phyloP scores from a whole-genome alignment of 1,140 invertebrate genomes.

The Gonatopus flavifemur region DNA sequence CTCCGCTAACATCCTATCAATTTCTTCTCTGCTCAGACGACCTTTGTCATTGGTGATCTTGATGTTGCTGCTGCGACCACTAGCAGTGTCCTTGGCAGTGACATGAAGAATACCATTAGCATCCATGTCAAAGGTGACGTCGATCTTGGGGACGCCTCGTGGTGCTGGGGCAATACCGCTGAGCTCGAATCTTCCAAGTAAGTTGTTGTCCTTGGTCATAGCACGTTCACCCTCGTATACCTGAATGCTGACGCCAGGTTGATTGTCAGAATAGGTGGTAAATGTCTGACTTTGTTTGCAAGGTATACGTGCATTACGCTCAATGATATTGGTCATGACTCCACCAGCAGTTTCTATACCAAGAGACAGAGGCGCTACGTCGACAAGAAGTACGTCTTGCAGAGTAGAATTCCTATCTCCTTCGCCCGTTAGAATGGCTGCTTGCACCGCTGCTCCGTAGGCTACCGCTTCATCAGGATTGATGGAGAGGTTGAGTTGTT shows the following conservation, averaged over 20 bases:
- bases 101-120: conserved; percentile 77
- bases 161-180: conserved; percentile 82
- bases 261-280: conserved; percentile 71
- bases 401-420: conserved; percentile 60
- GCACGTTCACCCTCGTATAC: conserved; percentile 81
- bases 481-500: conserved; percentile 69
- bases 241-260: conserved; percentile 71
- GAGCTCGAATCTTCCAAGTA: conserved; percentile 77
- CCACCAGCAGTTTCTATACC: conserved; percentile 70
- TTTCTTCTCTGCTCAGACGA: conserved; percentile 85
- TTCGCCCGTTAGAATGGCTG: conserved; percentile 67
- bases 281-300: conserved; percentile 68
- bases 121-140: conserved; percentile 67
- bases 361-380: conserved; percentile 67
- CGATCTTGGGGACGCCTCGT: conserved; percentile 76
- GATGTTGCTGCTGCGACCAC: conserved; percentile 73
- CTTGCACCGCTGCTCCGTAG: conserved; percentile 74
- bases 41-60: conserved; percentile 94
- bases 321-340: conserved; percentile 68
- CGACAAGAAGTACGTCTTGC: conserved; percentile 77
- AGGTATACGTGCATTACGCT: conserved; percentile 68
- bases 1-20: conserved; percentile 87
- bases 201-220: conserved; percentile 79
- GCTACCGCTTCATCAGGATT: conserved; percentile 79
- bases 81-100: conserved; percentile 75